A percentile compares a stretch with the other conserved stretches of the same genome.
These are phyloP conservation scores for Belgica antarctica DNA, from an alignment of 2,888 invertebrate genomes.

Conservation along the genomic window DNA sequence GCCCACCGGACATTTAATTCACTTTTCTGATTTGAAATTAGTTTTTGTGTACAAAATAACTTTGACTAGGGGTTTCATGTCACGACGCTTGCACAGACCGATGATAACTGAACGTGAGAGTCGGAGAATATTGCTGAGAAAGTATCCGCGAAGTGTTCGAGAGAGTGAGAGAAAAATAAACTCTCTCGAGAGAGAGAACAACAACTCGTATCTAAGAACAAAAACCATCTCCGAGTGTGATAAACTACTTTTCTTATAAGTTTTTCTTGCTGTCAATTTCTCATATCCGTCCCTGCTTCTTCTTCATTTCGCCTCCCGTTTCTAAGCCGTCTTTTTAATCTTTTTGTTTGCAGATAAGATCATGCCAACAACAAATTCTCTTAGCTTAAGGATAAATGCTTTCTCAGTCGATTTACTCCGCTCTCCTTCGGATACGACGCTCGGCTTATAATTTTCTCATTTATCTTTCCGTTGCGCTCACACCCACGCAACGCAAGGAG, in stretches of 20 bases:
- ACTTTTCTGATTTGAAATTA: slow-evolving; percentile 19
- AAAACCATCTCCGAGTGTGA: no score
- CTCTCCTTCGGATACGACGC: neutral
- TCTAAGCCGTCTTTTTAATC: slow-evolving; percentile 15
- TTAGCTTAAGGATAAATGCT: neutral
- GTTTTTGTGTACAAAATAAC: neutral
- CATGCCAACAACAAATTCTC: neutral
- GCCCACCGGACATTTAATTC: neutral
- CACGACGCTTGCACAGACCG: neutral
- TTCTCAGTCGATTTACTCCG: neutral
- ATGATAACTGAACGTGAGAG: slow-evolving; percentile 29
- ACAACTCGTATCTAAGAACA: neutral
- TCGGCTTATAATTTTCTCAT: slow-evolving; percentile 33
- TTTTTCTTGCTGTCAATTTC: neutral
- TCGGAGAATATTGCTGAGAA: neutral
- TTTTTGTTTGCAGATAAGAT: neutral
- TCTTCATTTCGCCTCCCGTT: no score
- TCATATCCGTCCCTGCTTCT: no score
- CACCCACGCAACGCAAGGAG: slow-evolving; percentile 3
- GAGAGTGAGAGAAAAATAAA: neutral
- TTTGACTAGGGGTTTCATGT: slow-evolving; percentile 25
- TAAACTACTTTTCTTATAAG: neutral
- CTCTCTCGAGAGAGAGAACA: neutral
- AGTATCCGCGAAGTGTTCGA: neutral
- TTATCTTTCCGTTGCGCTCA: slow-evolving; percentile 10